Evolutionary conservation across 1,140 invertebrate genomes (phyloP), one percentile per base, ranked within the genome.

Genomic region (Bombyx mandarina): DNA sequence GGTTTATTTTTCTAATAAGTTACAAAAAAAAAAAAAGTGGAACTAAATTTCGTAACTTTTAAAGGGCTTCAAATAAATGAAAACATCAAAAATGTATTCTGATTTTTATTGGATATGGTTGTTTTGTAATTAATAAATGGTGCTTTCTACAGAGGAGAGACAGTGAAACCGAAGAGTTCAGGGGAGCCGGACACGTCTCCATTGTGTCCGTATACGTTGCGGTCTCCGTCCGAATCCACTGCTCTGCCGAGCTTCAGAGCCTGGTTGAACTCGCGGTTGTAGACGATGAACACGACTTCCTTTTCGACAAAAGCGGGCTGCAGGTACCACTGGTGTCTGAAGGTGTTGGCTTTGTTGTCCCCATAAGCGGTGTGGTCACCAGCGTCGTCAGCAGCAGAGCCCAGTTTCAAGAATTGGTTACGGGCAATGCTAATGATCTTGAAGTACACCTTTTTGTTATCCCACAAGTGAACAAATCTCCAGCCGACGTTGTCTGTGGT

Each of bases 321-420:
- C 7, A 53, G 52, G 52, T 53, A 53, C 52, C 52, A 53, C 42
- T 53, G 52, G 9, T 53, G 52, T 12, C 52, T 53, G 52, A n/a
- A 43, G 1, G 52, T 53, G 18, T 53, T 43, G 43, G 8, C 42
- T 4, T 43, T 43, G 10, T 9, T 8, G 9, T 35, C 9, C 8
- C 35, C 42, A 12, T 43, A 53, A 43, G 42, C 52, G 3, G 7
- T 53, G 9, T 53, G 52, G 35, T 53, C 52, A 4, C 52, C 52
- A 43, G 8, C 52, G 1, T 10, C 10, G 4, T 53, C 52, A 7
- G 10, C 44, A 2, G 7, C 52, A 3, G 44, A 35, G 9, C 10
- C 52, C 26, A 43, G 10, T 43, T 53, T 53, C 35, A 53, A 12
- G 43, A n/a, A 53, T 43, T 53, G 35, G 52, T 12, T 12, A 12